Conservation (phyloP, 2,113 vertebrate genomes). For the Zapus hudsonius region DNA sequence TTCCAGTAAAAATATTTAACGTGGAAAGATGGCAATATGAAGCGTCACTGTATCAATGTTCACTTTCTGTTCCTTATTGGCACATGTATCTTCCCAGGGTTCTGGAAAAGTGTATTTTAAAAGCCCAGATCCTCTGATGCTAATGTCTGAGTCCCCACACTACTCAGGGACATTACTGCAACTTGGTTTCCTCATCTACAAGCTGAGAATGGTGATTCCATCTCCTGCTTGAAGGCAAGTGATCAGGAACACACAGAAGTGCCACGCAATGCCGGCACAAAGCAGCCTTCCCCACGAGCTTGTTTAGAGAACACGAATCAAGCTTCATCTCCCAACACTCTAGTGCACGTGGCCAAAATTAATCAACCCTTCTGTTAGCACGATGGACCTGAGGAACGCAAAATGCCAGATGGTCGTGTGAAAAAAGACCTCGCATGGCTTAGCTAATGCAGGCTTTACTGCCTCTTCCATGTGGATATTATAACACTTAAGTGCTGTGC, state of each 20-base stretch:
- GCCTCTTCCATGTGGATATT: conserved; percentile 38
- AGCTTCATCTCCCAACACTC: neutral
- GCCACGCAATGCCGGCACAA: neutral
- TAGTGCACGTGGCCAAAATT: conserved; percentile 21
- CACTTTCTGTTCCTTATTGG: neutral
- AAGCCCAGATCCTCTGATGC: neutral
- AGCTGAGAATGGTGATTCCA: neutral
- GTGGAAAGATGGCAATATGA: neutral
- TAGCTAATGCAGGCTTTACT: neutral
- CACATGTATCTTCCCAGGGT: neutral
- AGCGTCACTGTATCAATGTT: neutral
- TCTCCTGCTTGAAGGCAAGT: neutral
- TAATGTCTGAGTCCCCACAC: neutral
- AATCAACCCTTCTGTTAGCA: neutral
- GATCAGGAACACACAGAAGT: neutral
- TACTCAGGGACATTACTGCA: neutral
- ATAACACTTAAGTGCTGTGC: neutral
- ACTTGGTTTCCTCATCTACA: neutral
- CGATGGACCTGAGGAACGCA: conserved; percentile 20
- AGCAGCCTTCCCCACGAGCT: neutral
- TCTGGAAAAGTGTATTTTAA: neutral
- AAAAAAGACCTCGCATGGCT: neutral
- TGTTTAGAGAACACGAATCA: neutral
- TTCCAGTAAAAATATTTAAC: neutral
- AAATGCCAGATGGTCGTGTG: conserved; percentile 33